Conservation (phyloP, 2,797 vertebrate genomes). For the Poeciliopsis infans region DNA sequence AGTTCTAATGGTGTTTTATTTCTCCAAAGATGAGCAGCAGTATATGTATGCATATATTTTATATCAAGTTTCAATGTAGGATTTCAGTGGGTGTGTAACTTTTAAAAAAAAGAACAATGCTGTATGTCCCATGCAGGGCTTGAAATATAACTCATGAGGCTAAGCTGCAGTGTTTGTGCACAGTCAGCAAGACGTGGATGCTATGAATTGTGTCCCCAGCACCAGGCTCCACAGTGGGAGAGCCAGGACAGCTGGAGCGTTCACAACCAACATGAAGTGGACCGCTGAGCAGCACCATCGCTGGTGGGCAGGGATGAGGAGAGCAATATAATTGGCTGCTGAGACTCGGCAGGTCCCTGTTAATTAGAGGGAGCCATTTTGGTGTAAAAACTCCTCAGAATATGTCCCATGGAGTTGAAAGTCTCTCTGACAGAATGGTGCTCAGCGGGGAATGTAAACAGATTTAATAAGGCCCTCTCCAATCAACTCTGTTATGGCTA, state of each 20-base stretch:
- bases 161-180: conserved; percentile 40
- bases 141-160: conserved; percentile 39
- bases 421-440: conserved; percentile 76
- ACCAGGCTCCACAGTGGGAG: conserved; percentile 63
- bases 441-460: conserved; percentile 80
- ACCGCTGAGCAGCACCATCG: conserved; percentile 68
- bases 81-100: neutral
- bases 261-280: conserved; percentile 68
- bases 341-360: conserved; percentile 75
- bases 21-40: conserved; percentile 8
- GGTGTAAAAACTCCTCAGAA: conserved; percentile 74
- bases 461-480: conserved; percentile 80
- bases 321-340: conserved; percentile 76
- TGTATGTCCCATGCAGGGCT: conserved; percentile 9
- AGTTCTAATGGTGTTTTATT: conserved; percentile 2
- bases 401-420: conserved; percentile 77
- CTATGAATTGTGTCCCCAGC: conserved; percentile 56
- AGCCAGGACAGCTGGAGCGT: conserved; percentile 56
- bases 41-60: neutral
- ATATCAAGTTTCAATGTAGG: neutral
- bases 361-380: conserved; percentile 80
- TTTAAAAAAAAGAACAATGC: conserved; percentile 10
- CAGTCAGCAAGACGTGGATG: conserved; percentile 52
- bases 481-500: conserved; percentile 74
- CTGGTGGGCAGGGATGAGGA: conserved; percentile 72